Percentiles rank a stretch among this genome's conserved stretches.
These are phyloP conservation scores for Caenorhabditis brenneri DNA, from an alignment of 1,140 invertebrate species.

Conservation along the genomic window DNA sequence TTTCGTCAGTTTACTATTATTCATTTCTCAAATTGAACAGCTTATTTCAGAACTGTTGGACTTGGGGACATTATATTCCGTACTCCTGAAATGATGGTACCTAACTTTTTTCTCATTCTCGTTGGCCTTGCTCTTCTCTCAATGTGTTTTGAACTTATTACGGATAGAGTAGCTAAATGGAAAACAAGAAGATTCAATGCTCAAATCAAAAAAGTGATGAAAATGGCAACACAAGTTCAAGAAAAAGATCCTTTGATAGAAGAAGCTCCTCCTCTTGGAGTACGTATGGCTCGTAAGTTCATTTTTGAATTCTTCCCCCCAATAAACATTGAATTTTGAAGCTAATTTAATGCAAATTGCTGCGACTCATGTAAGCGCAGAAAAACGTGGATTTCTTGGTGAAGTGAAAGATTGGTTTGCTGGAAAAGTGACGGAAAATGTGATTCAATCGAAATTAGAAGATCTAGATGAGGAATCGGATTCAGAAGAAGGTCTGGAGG, in stretches of 20 bases:
- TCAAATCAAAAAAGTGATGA: slow-evolving; percentile 69
- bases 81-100: slow-evolving; percentile 68
- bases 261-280: slow-evolving; percentile 63
- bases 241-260: slow-evolving; percentile 63
- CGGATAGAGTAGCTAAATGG: neutral
- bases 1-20: slow-evolving; percentile 55
- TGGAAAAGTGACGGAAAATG: slow-evolving; percentile 56
- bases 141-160: slow-evolving; percentile 69
- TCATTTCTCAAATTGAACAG: neutral
- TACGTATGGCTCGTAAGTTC: slow-evolving; percentile 63
- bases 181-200: slow-evolving; percentile 58
- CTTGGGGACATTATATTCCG: slow-evolving; percentile 67
- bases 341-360: slow-evolving; percentile 63
- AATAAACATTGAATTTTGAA: neutral
- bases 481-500: neutral
- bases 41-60: slow-evolving; percentile 65
- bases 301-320: neutral
- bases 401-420: slow-evolving; percentile 64
- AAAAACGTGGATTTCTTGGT: slow-evolving; percentile 50
- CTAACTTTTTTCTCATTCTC: slow-evolving; percentile 69
- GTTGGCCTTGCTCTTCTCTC: slow-evolving; percentile 69
- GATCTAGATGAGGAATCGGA: slow-evolving; percentile 48
- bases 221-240: slow-evolving; percentile 65
- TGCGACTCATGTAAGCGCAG: slow-evolving; percentile 53
- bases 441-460: slow-evolving; percentile 43